Evolutionary conservation across 2,113 vertebrate genomes (phyloP), one percentile per base, ranked within the genome.

Genomic region (Tyrannus savana): DNA sequence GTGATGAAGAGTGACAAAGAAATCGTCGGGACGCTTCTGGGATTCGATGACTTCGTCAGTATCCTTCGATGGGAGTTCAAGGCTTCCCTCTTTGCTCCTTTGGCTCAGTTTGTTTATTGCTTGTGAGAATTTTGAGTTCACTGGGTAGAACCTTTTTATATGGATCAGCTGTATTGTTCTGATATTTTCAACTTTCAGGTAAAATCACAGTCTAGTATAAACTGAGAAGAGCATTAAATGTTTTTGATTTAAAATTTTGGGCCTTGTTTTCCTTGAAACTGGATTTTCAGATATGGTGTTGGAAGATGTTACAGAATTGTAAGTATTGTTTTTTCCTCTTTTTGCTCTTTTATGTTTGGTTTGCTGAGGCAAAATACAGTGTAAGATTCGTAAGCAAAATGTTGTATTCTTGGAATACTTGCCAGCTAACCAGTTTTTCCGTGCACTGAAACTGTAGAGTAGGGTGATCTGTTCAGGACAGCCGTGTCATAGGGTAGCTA

Each of bases 1-100:
- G 99, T 99, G 71, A 99, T 99, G 99, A 99, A 99, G 93, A 99
- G 99, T 2, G 99, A 99, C 93, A 99, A 99, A 95, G 99, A 99
- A 95, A 99, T 99, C 12, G 99, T 99, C 35, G 99, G 99, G 30
- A 99, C 99, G 0, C 98, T 99, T 80, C 96, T 99, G 46, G 99
- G 99, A 11, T 99, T 99, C 52, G 99, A 99, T 78, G 99, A 99
- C 94, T 99, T 99, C 73, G 99, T 99, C 98, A 99, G 99, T 99
- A 99, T 99, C 99, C 98, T 99, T 98, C 97, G 13, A 35, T 77
- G 59, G 8, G 33, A 44, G 6, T 23, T 39, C 42, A 42, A 50
- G 30, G 14, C 31, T 7, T 0, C 16, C 9, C 10, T 1, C 66
- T 69, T 37, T 21, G 6, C 8, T 41, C 15, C 33, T 66, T n/a